Evolutionary conservation across 2,113 vertebrate genomes (phyloP).

Genomic region (Psammodynastes pulverulentus): DNA sequence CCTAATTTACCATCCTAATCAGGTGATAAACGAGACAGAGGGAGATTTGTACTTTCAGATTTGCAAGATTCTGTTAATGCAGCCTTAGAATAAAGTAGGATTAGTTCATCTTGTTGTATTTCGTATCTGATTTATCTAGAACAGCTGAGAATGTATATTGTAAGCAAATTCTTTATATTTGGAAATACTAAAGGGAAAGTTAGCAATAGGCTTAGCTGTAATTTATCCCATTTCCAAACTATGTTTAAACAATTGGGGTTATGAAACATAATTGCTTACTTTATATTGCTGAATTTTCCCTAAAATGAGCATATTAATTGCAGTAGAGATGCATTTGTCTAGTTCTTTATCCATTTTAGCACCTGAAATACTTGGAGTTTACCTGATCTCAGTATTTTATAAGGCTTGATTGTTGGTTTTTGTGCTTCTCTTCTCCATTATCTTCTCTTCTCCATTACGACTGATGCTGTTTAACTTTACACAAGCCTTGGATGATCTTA

Average conservation of each 20-base stretch:
- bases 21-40: neutral
- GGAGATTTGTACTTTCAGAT: neutral
- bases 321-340: neutral
- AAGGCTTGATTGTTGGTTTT: neutral
- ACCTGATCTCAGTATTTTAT: neutral
- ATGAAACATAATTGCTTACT: neutral
- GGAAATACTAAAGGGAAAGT: neutral
- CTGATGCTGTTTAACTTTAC: neutral
- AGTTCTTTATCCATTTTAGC: neutral
- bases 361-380: neutral
- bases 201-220: neutral
- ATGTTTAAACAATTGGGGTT: neutral
- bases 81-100: neutral
- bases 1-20: neutral
- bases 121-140: neutral
- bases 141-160: neutral
- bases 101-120: neutral
- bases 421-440: neutral
- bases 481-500: neutral
- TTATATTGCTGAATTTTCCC: neutral
- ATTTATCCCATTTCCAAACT: neutral
- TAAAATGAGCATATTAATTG: neutral
- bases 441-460: neutral
- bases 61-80: neutral
- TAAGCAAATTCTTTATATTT: neutral